phyloP scores from a whole-genome alignment of 2,113 vertebrate genomes.

The Oncorhynchus nerka region DNA sequence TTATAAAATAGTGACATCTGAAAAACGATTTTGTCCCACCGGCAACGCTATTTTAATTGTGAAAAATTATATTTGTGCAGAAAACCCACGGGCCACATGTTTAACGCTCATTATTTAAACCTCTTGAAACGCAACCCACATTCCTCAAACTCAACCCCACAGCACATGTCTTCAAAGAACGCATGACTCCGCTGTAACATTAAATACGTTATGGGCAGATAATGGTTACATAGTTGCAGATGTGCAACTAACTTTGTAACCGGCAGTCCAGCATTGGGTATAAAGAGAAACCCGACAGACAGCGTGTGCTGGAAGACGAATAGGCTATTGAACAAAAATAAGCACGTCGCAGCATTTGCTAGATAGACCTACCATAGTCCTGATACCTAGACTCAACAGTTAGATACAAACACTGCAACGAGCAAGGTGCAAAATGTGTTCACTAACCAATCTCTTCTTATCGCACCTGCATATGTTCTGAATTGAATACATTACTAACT shows the following conservation, averaged over 20 bases:
- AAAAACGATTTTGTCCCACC: background rate
- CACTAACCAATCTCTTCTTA: constrained; percentile 17
- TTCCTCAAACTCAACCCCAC: background rate
- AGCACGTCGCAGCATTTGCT: background rate
- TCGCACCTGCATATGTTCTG: constrained; percentile 29
- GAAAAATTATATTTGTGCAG: background rate
- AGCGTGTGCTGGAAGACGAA: background rate
- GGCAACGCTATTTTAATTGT: background rate
- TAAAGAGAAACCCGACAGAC: background rate
- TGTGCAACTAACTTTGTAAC: background rate
- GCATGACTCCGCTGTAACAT: background rate
- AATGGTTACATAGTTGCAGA: background rate
- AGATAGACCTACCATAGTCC: background rate
- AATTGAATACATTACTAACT: constrained; percentile 24
- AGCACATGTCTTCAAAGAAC: background rate
- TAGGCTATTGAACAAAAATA: background rate
- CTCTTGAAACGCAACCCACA: background rate
- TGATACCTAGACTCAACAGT: background rate
- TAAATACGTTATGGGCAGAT: background rate
- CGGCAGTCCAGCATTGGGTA: background rate
- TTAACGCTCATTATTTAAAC: background rate
- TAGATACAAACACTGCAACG: constrained; percentile 16
- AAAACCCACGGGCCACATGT: background rate
- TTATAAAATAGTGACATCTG: background rate
- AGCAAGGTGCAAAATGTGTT: constrained; percentile 63